These are phyloP conservation scores for Lepidostoma basale DNA, from an alignment of 1,140 invertebrate genomes.

Conservation along the genomic window DNA sequence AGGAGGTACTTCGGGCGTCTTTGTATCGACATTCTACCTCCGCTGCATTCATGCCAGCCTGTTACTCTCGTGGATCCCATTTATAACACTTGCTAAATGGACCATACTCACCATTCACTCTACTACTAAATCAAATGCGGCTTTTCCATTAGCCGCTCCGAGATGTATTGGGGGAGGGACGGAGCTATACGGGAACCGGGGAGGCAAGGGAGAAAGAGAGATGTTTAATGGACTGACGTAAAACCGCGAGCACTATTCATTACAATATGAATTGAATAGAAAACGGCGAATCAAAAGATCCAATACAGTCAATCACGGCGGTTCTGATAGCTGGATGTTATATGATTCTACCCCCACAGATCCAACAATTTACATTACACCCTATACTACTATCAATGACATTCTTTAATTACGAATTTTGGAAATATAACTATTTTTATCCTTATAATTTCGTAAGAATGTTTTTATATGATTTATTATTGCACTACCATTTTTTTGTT, in stretches of 20 bases:
- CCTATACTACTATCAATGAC: no score
- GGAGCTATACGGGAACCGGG: background rate
- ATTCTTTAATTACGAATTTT: no score
- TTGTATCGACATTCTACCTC: constrained; percentile 33
- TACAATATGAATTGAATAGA: constrained; percentile 46
- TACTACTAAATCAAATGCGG: constrained; percentile 46
- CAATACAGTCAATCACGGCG: constrained; percentile 40
- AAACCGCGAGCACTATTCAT: constrained; percentile 41
- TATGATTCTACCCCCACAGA: no score
- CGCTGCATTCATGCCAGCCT: constrained; percentile 40
- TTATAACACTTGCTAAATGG: constrained; percentile 46
- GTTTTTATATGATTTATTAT: no score
- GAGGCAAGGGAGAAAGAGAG: constrained; percentile 21
- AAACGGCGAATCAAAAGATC: constrained; percentile 38
- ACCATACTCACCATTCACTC: constrained; percentile 46
- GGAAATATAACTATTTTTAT: no score
- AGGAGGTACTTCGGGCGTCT: background rate
- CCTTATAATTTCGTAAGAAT: no score
- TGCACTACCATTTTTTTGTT: no score
- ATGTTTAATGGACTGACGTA: constrained; percentile 43
- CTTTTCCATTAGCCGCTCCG: constrained; percentile 44
- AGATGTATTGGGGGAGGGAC: constrained; percentile 31
- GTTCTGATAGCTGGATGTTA: no score
- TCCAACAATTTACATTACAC: no score
- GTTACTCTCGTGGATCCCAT: constrained; percentile 43